Base-by-base conservation (phyloP, 2,113 vertebrate genomes). In the Ascaphus truei region DNA sequence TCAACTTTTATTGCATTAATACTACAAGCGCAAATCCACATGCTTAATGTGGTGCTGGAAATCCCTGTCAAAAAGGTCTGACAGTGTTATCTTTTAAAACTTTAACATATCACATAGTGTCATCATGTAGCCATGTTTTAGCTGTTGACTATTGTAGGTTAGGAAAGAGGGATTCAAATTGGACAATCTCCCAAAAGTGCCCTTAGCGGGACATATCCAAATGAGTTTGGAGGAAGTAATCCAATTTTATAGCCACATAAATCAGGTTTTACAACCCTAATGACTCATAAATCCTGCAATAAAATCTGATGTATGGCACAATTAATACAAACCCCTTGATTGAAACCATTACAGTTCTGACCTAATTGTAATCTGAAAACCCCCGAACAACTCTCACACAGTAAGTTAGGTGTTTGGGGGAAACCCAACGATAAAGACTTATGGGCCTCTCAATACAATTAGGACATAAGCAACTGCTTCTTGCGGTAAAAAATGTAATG, bases 301-400 rank as follows among this genome's bases (percentile, higher is more conserved):
- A 66, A 66, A 66, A 55, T 30, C 48, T 66, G 50, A 55, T 66
- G 48, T 30, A 30, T 66, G 15, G 23, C 15, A 51, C 63, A 56
- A 66, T 66, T 66, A 66, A 65, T 66, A 55, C n/a, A 41, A 29
- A 23, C 36, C 51, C 29, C 48, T 55, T 66, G 50, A 55, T 43
- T 52, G 26, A 43, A 66, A 43, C 16, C 16, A 37, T 39, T 52
- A 22, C 31, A 39, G 47, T 22, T 64, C 41, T 64, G 50, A 64
- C 62, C 33, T 36, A n/a, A 25, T 23, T 33, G 47, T 39, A 64
- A 52, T 29, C 8, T 16, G 5, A 36, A 20, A 6, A 22, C 31
- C 48, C 31, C 34, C 10, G 15, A 37, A 52, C 23, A 34, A 27
- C 12, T 34, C 15, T 18, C n/a, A 18, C 3, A 33, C 4, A 7